Percentiles rank a stretch among this genome's conserved stretches.
phyloP scores from a whole-genome alignment of 2,888 invertebrate genomes.

The Piscicola geometra region DNA sequence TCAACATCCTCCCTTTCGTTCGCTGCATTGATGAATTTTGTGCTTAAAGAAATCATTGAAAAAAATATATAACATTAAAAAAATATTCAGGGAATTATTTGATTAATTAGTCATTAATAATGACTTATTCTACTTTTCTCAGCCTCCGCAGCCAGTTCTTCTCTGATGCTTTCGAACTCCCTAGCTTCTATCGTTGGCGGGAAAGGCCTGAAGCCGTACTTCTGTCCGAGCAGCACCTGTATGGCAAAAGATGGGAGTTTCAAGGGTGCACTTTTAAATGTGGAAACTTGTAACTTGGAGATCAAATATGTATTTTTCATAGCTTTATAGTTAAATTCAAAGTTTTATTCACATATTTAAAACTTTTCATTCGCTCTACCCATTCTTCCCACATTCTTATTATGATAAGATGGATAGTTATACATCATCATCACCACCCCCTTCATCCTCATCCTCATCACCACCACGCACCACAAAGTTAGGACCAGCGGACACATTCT shows the following conservation, averaged over 20 bases:
- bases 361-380: neutral
- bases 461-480: constrained; percentile 44
- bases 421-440: too few relatives aligned
- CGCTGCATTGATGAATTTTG: too few relatives aligned
- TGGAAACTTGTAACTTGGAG: too few relatives aligned
- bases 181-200: constrained; percentile 47
- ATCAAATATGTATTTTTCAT: neutral
- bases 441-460: too few relatives aligned
- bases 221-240: constrained; percentile 53
- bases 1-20: constrained; percentile 18
- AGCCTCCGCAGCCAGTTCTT: constrained; percentile 38
- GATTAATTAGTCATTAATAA: too few relatives aligned
- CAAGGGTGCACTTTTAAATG: too few relatives aligned
- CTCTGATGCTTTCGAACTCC: constrained; percentile 46
- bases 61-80: too few relatives aligned
- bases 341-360: neutral
- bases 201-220: constrained; percentile 49
- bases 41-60: too few relatives aligned
- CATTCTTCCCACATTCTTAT: too few relatives aligned
- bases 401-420: too few relatives aligned
- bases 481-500: constrained; percentile 43
- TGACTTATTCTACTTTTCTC: neutral
- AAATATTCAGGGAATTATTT: too few relatives aligned
- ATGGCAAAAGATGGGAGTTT: too few relatives aligned
- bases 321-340: neutral